phyloP scores from a whole-genome alignment of 2,888 invertebrate genomes.

The Nephrotoma flavescens region DNA sequence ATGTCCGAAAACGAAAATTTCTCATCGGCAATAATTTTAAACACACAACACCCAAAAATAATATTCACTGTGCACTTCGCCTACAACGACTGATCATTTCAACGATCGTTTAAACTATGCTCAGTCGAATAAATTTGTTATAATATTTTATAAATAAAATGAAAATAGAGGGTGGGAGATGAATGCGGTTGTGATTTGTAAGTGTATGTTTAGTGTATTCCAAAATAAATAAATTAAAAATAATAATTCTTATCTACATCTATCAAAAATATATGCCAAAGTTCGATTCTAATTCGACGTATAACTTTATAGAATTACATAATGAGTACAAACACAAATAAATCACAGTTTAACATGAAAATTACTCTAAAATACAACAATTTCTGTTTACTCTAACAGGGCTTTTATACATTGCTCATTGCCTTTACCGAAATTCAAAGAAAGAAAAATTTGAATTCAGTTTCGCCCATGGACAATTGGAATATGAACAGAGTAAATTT shows the following conservation, averaged over 20 bases:
- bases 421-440: too few species aligned
- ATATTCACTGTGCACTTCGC: not conserved
- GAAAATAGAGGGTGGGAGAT: not conserved
- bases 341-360: not conserved
- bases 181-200: not conserved
- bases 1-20: constrained; percentile 44
- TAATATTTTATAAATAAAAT: not conserved
- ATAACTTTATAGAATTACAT: not conserved
- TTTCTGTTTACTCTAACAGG: too few species aligned
- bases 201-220: not conserved
- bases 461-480: too few species aligned
- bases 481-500: too few species aligned
- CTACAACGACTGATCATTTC: not conserved
- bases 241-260: not conserved
- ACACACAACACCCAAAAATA: not conserved
- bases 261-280: not conserved
- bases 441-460: too few species aligned
- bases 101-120: not conserved
- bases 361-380: too few species aligned
- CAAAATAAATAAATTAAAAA: not conserved
- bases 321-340: not conserved
- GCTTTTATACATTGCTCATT: too few species aligned
- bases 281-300: not conserved
- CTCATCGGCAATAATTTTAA: constrained; percentile 33
- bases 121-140: not conserved